Evolutionary conservation across 1,140 invertebrate genomes (phyloP).

Genomic region (Apis cerana): DNA sequence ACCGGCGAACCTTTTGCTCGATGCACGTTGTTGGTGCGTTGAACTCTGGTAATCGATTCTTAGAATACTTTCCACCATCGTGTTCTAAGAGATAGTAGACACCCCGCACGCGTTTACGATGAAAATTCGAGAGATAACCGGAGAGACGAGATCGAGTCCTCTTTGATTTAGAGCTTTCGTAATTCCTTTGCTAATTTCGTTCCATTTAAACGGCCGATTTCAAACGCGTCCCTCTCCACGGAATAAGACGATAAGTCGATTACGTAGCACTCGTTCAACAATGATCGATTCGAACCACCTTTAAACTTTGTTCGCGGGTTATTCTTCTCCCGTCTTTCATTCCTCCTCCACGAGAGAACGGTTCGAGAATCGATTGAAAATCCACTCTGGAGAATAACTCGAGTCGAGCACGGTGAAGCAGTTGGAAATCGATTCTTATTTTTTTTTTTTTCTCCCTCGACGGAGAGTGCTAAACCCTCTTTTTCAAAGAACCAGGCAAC

Average conservation of each 20-base stretch:
- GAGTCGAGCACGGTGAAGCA: conserved; percentile 33
- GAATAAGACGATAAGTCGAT: no score
- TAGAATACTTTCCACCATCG: conserved; percentile 30
- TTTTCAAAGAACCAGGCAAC: neutral
- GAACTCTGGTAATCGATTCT: conserved; percentile 37
- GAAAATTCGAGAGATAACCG: neutral
- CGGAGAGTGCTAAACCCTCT: conserved; percentile 7
- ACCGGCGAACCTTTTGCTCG: neutral
- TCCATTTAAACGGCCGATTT: no score
- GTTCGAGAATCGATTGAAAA: conserved; percentile 39
- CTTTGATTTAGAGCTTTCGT: no score
- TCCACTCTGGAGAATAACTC: conserved; percentile 40
- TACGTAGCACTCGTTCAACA: neutral
- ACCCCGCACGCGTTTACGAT: neutral
- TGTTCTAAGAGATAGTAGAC: conserved; percentile 3
- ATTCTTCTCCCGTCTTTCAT: neutral
- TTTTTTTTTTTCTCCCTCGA: neutral
- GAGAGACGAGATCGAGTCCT: no score
- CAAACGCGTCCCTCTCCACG: no score
- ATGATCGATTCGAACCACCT: neutral
- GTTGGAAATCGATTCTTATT: conserved; percentile 41
- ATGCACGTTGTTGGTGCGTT: conserved; percentile 16
- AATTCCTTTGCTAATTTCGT: no score
- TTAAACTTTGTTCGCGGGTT: conserved; percentile 13
- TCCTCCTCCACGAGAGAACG: neutral